Percentiles rank a stretch among this genome's conserved stretches.
Conservation (phyloP, 2,113 vertebrate genomes). For the Phoxinus phoxinus region DNA sequence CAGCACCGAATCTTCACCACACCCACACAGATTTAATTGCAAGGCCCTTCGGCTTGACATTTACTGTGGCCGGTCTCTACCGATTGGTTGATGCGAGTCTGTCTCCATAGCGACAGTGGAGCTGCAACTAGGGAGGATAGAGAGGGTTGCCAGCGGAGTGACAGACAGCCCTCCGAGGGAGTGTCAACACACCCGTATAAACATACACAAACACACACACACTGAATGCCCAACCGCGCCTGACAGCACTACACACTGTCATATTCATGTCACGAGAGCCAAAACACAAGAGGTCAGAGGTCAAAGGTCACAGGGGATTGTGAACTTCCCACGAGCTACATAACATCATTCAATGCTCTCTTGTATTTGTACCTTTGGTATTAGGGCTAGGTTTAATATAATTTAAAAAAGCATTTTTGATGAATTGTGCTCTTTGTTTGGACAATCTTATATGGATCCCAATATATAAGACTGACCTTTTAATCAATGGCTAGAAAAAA, state of each 20-base stretch:
- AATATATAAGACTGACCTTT: background rate
- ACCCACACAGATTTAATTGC: constrained; percentile 57
- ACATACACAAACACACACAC: background rate
- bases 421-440: background rate
- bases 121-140: constrained; percentile 53
- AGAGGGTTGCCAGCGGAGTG: constrained; percentile 10
- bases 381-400: background rate
- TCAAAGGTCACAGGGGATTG: background rate
- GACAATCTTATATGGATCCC: background rate
- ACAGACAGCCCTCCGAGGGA: constrained; percentile 40
- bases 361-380: background rate
- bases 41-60: constrained; percentile 61
- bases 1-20: background rate
- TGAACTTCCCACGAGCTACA: background rate
- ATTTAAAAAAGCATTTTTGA: background rate
- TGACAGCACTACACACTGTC: background rate
- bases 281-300: background rate
- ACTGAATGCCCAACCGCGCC: background rate
- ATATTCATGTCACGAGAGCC: background rate
- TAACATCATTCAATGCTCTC: background rate
- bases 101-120: constrained; percentile 64
- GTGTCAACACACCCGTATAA: constrained; percentile 25
- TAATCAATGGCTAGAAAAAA: background rate
- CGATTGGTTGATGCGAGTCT: constrained; percentile 49
- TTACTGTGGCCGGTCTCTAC: constrained; percentile 54